Conservation (phyloP, 2,888 invertebrate species). For the Apotomis turbidana region DNA sequence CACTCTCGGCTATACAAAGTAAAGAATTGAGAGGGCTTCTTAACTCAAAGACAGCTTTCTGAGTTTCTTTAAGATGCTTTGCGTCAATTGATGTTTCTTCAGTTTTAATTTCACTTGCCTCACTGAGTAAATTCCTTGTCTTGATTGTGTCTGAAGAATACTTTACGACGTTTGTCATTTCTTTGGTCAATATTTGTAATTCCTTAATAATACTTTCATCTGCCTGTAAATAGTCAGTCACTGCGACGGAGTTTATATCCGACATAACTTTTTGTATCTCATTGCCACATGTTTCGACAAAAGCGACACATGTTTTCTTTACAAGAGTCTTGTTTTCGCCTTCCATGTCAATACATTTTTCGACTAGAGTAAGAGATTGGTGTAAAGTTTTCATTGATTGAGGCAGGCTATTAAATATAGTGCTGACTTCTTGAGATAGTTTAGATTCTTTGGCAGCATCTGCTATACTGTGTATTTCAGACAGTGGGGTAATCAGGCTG, state of each 20-base stretch:
- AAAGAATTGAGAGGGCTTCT: constrained; percentile 68
- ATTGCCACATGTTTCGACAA: constrained; percentile 84
- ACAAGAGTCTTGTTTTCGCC: constrained; percentile 87
- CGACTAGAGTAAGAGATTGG: constrained; percentile 86
- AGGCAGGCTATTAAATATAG: constrained; percentile 83
- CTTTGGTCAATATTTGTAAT: constrained; percentile 73
- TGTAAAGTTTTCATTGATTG: constrained; percentile 86
- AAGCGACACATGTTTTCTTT: constrained; percentile 87
- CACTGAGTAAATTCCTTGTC: constrained; percentile 66
- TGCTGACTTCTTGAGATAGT: constrained; percentile 69
- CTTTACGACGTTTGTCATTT: constrained; percentile 78
- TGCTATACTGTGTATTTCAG: constrained; percentile 85
- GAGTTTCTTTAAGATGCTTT: constrained; percentile 71
- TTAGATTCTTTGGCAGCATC: constrained; percentile 78
- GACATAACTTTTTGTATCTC: constrained; percentile 82
- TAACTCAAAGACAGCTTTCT: constrained; percentile 72
- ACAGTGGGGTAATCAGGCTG: constrained; percentile 85
- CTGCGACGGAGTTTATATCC: constrained; percentile 72
- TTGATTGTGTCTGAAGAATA: constrained; percentile 82
- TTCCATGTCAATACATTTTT: constrained; percentile 87
- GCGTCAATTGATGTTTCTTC: constrained; percentile 63
- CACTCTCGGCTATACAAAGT: constrained; percentile 65
- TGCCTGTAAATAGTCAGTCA: constrained; percentile 70
- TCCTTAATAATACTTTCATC: constrained; percentile 70
- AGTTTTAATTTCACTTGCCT: constrained; percentile 65